These are phyloP conservation scores for Silvanus unidentatus DNA, from an alignment of 2,888 invertebrate genomes.

Conservation along the genomic window DNA sequence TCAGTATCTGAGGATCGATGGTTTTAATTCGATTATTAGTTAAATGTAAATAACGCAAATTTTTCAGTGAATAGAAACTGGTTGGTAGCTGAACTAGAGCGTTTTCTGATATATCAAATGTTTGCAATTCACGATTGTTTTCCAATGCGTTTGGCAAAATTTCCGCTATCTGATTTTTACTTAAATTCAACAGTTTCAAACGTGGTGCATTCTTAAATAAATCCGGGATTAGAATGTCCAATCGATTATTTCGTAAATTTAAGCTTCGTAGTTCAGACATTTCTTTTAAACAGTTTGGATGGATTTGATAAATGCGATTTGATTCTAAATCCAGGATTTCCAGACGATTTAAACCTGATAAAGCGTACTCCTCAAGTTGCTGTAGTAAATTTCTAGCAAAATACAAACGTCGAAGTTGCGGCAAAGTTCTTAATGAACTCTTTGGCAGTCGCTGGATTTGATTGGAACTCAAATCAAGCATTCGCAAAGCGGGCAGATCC, in stretches of 20 bases:
- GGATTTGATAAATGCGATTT: conserved; percentile 64
- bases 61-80: conserved; percentile 61
- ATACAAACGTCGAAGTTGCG: conserved; percentile 62
- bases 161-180: conserved; percentile 66
- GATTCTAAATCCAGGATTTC: conserved; percentile 70
- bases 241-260: conserved; percentile 69
- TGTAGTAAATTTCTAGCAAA: conserved; percentile 69
- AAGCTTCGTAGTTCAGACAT: conserved; percentile 62
- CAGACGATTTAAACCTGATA: conserved; percentile 63
- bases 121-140: conserved; percentile 61
- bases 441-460: conserved; percentile 64
- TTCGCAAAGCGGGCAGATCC: conserved; percentile 65
- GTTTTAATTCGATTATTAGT: conserved; percentile 70
- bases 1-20: conserved; percentile 64
- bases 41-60: conserved; percentile 67
- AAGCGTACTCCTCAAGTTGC: conserved; percentile 61
- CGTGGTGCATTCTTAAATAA: conserved; percentile 60
- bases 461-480: conserved; percentile 71
- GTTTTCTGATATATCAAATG: conserved; percentile 74
- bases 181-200: conserved; percentile 65
- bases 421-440: conserved; percentile 59
- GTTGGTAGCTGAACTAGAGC: conserved; percentile 65
- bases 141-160: conserved; percentile 60
- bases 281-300: conserved; percentile 60
- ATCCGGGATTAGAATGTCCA: conserved; percentile 64